phyloP scores from a whole-genome alignment of 2,113 vertebrate genomes.

The Solea senegalensis region DNA sequence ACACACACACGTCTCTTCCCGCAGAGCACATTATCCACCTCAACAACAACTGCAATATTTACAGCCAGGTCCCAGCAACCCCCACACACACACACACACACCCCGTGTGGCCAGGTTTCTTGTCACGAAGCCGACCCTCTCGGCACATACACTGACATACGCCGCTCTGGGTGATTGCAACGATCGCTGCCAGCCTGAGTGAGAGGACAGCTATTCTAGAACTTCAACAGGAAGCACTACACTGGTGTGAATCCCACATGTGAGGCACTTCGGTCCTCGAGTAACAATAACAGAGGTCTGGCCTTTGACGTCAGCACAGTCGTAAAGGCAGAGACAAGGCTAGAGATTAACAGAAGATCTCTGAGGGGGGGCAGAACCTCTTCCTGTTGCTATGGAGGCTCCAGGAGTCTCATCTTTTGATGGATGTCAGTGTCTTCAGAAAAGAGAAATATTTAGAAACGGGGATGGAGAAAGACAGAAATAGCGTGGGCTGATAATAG shows the following conservation, averaged over 20 bases:
- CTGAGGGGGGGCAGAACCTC: slow-evolving; percentile 41
- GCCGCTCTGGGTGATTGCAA: slow-evolving; percentile 55
- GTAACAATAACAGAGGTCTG: slow-evolving; percentile 55
- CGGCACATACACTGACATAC: slow-evolving; percentile 31
- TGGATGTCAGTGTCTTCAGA: slow-evolving; percentile 34
- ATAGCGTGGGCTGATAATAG: slow-evolving; percentile 32
- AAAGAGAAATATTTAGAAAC: slow-evolving; percentile 32
- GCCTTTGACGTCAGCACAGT: slow-evolving; percentile 65
- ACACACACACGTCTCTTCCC: slow-evolving; percentile 31
- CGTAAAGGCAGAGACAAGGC: slow-evolving; percentile 48
- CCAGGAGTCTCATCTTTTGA: slow-evolving; percentile 52
- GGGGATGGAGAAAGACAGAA: slow-evolving; percentile 18
- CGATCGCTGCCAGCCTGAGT: slow-evolving; percentile 12
- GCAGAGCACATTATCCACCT: slow-evolving; percentile 56
- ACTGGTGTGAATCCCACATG: slow-evolving; percentile 54
- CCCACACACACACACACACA: background rate
- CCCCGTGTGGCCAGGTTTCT: slow-evolving; percentile 47
- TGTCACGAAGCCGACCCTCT: slow-evolving; percentile 54
- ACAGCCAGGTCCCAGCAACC: slow-evolving; percentile 39
- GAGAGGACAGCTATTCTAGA: slow-evolving; percentile 51
- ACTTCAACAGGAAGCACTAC: slow-evolving; percentile 55
- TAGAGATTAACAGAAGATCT: slow-evolving; percentile 60
- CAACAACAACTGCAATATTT: slow-evolving; percentile 67
- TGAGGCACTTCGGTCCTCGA: slow-evolving; percentile 39
- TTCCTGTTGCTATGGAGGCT: slow-evolving; percentile 67